A percentile compares a stretch with the other conserved stretches of the same genome.
Conservation (phyloP, 2,888 invertebrate species). For the Papilio gigon region DNA sequence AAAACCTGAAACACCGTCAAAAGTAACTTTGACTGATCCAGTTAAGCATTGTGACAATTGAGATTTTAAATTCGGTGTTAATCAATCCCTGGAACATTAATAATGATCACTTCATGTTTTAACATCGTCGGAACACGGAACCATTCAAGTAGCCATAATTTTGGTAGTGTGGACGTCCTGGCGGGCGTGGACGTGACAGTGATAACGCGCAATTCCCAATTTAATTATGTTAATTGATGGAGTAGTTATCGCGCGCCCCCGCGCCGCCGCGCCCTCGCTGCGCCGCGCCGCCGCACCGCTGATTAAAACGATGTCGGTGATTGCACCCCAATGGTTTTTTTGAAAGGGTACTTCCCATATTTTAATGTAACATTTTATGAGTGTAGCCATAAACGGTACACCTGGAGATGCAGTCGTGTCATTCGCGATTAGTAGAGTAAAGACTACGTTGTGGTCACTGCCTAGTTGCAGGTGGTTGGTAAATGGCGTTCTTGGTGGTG, state of each 20-base stretch:
- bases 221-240: constrained; percentile 56
- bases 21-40: neutral
- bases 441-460: too few species aligned
- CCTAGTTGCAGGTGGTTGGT: too few species aligned
- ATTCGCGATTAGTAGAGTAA: too few species aligned
- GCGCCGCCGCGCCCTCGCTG: constrained; percentile 29
- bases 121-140: neutral
- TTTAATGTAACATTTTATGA: neutral
- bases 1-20: neutral
- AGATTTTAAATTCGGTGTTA: neutral
- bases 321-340: neutral
- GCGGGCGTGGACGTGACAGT: constrained; percentile 43
- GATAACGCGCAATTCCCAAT: constrained; percentile 48
- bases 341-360: constrained; percentile 2
- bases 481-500: too few species aligned
- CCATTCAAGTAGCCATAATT: neutral
- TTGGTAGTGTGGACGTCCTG: neutral
- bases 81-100: neutral
- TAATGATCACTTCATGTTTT: neutral
- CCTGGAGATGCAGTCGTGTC: too few species aligned
- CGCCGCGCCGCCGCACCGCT: constrained; percentile 32
- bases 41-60: neutral
- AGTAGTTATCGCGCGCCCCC: constrained; percentile 48
- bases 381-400: neutral
- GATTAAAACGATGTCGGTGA: neutral